Percentiles rank a stretch among this genome's conserved stretches.
These are phyloP conservation scores for Pteronotus mesoamericanus DNA, from an alignment of 2,797 vertebrate species.

Conservation along the genomic window DNA sequence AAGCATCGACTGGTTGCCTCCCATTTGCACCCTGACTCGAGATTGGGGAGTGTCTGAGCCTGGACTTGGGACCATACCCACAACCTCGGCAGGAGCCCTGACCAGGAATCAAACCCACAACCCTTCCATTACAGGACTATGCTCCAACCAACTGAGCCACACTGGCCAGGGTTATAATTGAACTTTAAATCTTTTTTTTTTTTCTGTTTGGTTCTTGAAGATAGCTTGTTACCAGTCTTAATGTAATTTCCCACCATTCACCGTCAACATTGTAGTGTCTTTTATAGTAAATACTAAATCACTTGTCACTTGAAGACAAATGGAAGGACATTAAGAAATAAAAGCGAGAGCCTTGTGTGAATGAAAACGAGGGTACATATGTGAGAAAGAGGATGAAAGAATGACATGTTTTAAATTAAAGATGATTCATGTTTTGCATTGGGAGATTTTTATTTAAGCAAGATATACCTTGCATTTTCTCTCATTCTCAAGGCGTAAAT, in stretches of 20 bases:
- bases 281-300: not conserved
- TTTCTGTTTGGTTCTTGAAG: not conserved
- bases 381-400: not conserved
- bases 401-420: not conserved
- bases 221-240: not conserved
- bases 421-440: not conserved
- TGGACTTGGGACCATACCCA: not conserved
- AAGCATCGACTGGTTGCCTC: not conserved
- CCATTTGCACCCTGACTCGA: not conserved
- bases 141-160: not conserved
- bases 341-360: not conserved
- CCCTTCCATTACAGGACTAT: not conserved
- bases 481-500: not conserved
- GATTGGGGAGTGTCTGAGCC: not conserved
- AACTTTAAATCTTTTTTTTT: not conserved
- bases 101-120: not conserved
- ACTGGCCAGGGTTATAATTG: not conserved
- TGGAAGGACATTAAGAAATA: not conserved
- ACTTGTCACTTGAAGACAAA: not conserved
- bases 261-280: not conserved
- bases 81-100: not conserved
- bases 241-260: not conserved
- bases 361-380: not conserved
- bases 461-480: not conserved
- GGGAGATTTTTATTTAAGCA: not conserved